These are phyloP conservation scores for Punctoribates punctum DNA, from an alignment of 2,888 invertebrate species.

Conservation along the genomic window DNA sequence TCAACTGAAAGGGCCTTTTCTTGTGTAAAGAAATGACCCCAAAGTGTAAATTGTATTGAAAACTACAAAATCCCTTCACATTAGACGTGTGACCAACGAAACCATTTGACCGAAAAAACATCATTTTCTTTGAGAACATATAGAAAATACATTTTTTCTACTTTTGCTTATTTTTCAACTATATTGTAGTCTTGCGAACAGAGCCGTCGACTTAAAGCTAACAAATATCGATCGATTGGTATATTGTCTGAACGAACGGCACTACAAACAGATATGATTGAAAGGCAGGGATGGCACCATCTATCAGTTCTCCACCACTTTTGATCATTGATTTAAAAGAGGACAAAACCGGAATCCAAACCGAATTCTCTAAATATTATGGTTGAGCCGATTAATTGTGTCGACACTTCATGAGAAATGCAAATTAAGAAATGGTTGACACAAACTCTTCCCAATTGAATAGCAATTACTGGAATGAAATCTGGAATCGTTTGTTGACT, in stretches of 20 bases:
- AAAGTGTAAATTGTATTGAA: neutral
- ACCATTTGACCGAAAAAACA: constrained; percentile 1
- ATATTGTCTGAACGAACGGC: neutral
- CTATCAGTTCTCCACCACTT: neutral
- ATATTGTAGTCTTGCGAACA: neutral
- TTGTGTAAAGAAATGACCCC: neutral
- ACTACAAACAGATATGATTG: neutral
- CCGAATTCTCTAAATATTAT: too few species aligned
- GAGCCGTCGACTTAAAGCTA: neutral
- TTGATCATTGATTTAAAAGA: neutral
- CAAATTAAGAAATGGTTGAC: too few species aligned
- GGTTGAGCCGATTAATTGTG: too few species aligned
- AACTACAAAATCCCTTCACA: neutral
- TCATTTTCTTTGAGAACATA: neutral
- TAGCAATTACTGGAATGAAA: too few species aligned
- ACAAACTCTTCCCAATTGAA: too few species aligned
- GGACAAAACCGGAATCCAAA: neutral
- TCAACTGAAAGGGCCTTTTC: constrained; percentile 3
- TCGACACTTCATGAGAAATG: too few species aligned
- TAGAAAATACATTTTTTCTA: neutral
- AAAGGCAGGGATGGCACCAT: constrained; percentile 3
- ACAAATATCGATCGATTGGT: constrained; percentile 3
- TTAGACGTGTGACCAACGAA: constrained; percentile 28
- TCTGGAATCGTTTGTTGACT: too few species aligned
- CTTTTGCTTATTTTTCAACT: neutral